Evolutionary conservation across 2,888 invertebrate genomes (phyloP).

Genomic region (Amiota minor): DNA sequence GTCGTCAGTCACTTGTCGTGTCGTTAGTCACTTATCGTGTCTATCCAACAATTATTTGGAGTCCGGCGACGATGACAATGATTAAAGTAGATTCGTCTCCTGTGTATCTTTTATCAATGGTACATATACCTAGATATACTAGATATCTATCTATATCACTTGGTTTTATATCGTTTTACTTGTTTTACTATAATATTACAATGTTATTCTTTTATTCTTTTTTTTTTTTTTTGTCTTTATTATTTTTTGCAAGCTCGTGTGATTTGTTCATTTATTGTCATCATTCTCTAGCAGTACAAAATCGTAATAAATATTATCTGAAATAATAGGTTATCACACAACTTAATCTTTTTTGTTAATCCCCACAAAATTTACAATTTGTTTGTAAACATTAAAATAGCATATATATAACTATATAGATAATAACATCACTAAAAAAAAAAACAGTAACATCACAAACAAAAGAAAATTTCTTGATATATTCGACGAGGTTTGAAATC

Average conservation of each 20-base stretch:
- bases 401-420: too few relatives aligned
- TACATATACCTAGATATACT: not conserved
- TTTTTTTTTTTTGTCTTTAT: not conserved
- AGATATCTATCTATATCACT: not conserved
- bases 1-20: too few relatives aligned
- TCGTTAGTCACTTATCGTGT: not conserved
- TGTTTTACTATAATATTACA: too few relatives aligned
- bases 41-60: slow-evolving; percentile 20
- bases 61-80: not conserved
- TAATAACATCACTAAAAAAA: too few relatives aligned
- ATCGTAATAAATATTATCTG: slow-evolving; percentile 48
- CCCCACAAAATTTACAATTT: slow-evolving; percentile 50
- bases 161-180: too few relatives aligned
- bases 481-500: too few relatives aligned
- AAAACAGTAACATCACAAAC: too few relatives aligned
- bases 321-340: slow-evolving; percentile 41
- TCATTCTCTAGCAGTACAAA: not conserved
- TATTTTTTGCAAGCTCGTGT: not conserved
- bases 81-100: not conserved
- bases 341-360: slow-evolving; percentile 43
- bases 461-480: too few relatives aligned
- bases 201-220: not conserved
- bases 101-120: slow-evolving; percentile 8
- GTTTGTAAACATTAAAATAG: slow-evolving; percentile 44
- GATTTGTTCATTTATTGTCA: slow-evolving; percentile 37